A percentile compares a stretch with the other conserved stretches of the same genome.
Evolutionary conservation across 2,113 vertebrate genomes (phyloP).

Genomic region (Anolis sagrei): DNA sequence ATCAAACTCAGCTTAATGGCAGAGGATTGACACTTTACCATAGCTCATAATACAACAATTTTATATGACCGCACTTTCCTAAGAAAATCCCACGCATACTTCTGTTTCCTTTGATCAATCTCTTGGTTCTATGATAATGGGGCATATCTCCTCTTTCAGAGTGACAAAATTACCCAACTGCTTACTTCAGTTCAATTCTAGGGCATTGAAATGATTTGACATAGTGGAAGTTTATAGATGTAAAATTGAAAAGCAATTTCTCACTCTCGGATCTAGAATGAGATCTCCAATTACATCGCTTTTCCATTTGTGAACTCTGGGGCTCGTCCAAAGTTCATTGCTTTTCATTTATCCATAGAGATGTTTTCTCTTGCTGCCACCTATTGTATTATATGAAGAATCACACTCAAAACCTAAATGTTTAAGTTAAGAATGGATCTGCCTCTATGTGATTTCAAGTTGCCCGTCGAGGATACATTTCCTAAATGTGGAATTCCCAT

Average conservation of each 20-base stretch:
- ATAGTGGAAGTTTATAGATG: not conserved
- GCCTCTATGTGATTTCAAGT: no score
- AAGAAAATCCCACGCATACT: not conserved
- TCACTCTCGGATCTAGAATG: not conserved
- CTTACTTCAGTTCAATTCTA: no score
- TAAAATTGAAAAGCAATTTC: not conserved
- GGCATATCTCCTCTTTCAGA: no score
- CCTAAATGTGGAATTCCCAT: no score
- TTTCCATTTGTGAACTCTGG: not conserved
- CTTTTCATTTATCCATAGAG: not conserved
- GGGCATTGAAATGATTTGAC: not conserved
- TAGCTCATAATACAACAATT: not conserved
- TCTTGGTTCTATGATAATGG: no score
- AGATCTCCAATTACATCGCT: not conserved
- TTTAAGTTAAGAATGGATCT: no score
- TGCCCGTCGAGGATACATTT: no score
- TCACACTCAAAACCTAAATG: not conserved
- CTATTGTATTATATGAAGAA: not conserved
- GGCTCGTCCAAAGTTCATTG: not conserved
- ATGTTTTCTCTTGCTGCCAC: constrained; percentile 12
- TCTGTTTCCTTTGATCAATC: no score
- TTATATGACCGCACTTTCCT: not conserved
- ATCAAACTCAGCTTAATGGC: not conserved
- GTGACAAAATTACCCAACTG: no score
- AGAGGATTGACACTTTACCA: not conserved